Evolutionary conservation across 2,888 invertebrate species (phyloP).

Genomic region (Galeopsomyia nigrocyanea): DNA sequence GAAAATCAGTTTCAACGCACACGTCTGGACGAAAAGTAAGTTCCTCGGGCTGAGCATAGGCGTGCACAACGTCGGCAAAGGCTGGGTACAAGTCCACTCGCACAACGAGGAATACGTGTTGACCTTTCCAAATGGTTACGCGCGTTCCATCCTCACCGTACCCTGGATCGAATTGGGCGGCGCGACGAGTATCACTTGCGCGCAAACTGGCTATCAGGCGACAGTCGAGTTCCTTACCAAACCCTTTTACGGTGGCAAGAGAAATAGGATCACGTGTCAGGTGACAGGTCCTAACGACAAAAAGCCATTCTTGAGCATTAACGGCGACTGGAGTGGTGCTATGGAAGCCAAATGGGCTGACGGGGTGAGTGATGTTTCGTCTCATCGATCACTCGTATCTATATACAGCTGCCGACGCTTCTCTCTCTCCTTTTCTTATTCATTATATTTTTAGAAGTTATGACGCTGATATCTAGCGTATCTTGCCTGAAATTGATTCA

Average conservation of each 20-base stretch:
- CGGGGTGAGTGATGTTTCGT: conserved; percentile 69
- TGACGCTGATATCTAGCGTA: no score
- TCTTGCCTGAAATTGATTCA: no score
- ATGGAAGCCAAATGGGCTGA: conserved; percentile 94
- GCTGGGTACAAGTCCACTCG: conserved; percentile 90
- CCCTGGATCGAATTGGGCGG: conserved; percentile 99
- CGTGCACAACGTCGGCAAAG: conserved; percentile 97
- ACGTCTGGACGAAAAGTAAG: conserved; percentile 99
- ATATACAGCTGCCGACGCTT: no score
- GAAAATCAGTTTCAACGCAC: conserved; percentile 92
- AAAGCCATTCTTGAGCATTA: conserved; percentile 89
- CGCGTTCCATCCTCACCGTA: conserved; percentile 95
- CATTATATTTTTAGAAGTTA: neutral
- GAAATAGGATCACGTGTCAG: conserved; percentile 89
- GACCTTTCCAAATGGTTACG: conserved; percentile 99
- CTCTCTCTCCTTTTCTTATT: neutral
- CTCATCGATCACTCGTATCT: no score
- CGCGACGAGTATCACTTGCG: conserved; percentile 88
- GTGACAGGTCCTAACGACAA: conserved; percentile 85
- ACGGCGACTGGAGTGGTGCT: conserved; percentile 97
- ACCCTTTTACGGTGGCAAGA: conserved; percentile 97
- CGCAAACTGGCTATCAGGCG: conserved; percentile 93
- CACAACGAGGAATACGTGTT: conserved; percentile 94
- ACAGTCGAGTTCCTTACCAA: conserved; percentile 97
- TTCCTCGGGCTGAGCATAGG: conserved; percentile 98